These are phyloP conservation scores for Leucophora obtusa DNA, from an alignment of 2,888 invertebrate species.

Conservation along the genomic window DNA sequence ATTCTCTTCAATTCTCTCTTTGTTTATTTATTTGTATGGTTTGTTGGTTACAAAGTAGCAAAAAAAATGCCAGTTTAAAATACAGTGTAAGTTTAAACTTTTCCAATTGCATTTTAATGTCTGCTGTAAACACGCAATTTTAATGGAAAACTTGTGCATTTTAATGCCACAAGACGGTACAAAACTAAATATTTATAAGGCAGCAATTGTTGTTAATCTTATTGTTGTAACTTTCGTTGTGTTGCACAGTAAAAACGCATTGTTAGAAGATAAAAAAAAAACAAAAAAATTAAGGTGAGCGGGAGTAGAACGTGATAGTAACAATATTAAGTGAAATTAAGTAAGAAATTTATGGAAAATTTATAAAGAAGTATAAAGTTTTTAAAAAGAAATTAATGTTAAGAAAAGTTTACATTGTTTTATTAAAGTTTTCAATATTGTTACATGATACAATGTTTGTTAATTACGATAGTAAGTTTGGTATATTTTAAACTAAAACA, in stretches of 20 bases:
- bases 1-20: too few relatives aligned
- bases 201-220: background rate
- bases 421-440: too few relatives aligned
- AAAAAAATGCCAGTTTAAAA: too few relatives aligned
- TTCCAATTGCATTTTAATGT: slow-evolving; percentile 16
- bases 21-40: too few relatives aligned
- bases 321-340: background rate
- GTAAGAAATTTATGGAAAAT: background rate
- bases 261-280: slow-evolving; percentile 3
- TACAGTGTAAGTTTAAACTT: slow-evolving; percentile 4
- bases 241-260: background rate
- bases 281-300: background rate
- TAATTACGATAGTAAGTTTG: too few relatives aligned
- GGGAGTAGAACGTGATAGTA: background rate
- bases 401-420: background rate
- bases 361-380: background rate
- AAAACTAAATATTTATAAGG: background rate
- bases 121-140: slow-evolving; percentile 16
- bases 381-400: background rate
- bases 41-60: too few relatives aligned
- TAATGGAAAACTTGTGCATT: slow-evolving; percentile 33
- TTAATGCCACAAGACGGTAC: background rate
- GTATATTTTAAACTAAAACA: too few relatives aligned
- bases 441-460: too few relatives aligned
- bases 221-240: background rate